phyloP scores from a whole-genome alignment of 2,888 invertebrate genomes.

The Raillietiella orientalis region DNA sequence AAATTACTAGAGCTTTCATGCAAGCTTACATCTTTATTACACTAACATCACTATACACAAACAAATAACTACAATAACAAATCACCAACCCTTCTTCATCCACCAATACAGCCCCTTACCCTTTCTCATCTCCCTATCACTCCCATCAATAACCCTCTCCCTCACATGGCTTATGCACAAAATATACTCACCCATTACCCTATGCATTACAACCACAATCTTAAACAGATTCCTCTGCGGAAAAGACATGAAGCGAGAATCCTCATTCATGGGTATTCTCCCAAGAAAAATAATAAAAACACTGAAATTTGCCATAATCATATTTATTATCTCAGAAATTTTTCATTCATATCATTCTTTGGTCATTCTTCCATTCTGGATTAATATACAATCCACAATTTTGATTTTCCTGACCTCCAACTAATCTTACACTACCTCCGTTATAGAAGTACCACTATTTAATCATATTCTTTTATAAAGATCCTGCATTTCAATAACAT shows the following conservation, averaged over 20 bases:
- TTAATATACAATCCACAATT: slow-evolving; percentile 20
- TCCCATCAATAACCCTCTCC: too few relatives aligned
- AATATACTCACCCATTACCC: too few relatives aligned
- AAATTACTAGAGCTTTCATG: slow-evolving; percentile 8
- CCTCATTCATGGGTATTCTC: too few relatives aligned
- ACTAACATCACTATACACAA: slow-evolving; percentile 7
- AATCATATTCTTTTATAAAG: slow-evolving; percentile 36
- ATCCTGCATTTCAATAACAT: slow-evolving; percentile 32
- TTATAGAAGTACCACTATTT: slow-evolving; percentile 29
- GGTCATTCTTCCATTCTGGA: slow-evolving; percentile 15
- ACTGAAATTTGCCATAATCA: slow-evolving; percentile 8
- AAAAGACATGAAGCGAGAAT: too few relatives aligned
- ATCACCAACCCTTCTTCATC: slow-evolving; percentile 7
- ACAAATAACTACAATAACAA: slow-evolving; percentile 2
- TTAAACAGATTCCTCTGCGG: too few relatives aligned
- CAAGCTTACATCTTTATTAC: slow-evolving; percentile 8
- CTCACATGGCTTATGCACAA: too few relatives aligned
- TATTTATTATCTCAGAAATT: slow-evolving; percentile 11
- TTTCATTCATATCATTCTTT: slow-evolving; percentile 11
- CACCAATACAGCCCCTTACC: slow-evolving; percentile 4
- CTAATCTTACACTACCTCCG: slow-evolving; percentile 26
- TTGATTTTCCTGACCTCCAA: slow-evolving; percentile 27
- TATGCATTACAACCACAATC: too few relatives aligned
- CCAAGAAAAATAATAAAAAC: too few relatives aligned
- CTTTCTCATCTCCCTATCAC: too few relatives aligned